Conservation (phyloP, 1,140 invertebrate genomes). For the Lineus longissimus region DNA sequence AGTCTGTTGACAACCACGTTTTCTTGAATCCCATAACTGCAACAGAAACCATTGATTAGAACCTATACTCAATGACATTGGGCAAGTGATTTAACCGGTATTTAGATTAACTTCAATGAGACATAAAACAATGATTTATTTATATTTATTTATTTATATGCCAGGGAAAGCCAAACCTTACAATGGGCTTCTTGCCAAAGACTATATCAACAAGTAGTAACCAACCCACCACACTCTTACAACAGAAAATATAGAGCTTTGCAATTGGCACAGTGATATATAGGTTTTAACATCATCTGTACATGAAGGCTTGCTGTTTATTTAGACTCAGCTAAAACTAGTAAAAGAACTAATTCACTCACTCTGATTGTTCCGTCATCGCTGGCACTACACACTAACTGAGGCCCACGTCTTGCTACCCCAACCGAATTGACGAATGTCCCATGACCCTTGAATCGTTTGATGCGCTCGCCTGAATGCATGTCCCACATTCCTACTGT, state of each 20-base stretch:
- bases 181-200: too few species aligned
- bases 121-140: too few species aligned
- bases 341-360: background rate
- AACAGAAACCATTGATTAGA: constrained; percentile 14
- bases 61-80: background rate
- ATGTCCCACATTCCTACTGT: constrained; percentile 95
- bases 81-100: background rate
- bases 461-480: constrained; percentile 76
- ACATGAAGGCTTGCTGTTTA: too few species aligned
- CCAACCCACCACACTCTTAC: too few species aligned
- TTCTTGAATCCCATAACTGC: constrained; percentile 73
- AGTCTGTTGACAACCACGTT: constrained; percentile 74
- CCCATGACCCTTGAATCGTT: constrained; percentile 87
- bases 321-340: too few species aligned
- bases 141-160: too few species aligned
- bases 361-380: constrained; percentile 92
- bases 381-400: constrained; percentile 84
- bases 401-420: constrained; percentile 77
- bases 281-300: too few species aligned
- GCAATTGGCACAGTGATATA: too few species aligned
- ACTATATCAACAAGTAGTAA: too few species aligned
- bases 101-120: too few species aligned
- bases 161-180: too few species aligned
- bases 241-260: too few species aligned
- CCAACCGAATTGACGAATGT: constrained; percentile 71